These are phyloP conservation scores for Stomorhina lunata DNA, from an alignment of 2,888 invertebrate genomes.

Conservation along the genomic window DNA sequence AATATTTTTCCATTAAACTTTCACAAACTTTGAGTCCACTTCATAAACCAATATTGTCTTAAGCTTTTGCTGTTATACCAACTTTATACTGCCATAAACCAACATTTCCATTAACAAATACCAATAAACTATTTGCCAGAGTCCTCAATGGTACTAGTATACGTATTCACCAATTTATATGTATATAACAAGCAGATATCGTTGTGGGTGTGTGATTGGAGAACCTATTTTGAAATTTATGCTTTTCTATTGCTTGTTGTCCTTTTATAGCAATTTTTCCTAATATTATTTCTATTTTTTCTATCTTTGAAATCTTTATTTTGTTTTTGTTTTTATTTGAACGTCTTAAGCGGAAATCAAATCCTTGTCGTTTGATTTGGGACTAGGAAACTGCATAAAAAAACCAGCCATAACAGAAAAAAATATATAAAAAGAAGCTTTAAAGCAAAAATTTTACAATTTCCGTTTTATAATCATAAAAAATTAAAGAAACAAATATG, in stretches of 20 bases:
- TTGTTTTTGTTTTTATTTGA: background rate
- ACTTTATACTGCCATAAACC: no score
- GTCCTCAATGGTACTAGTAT: no score
- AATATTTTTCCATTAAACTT: no score
- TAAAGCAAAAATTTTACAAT: conserved; percentile 29
- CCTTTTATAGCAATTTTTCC: conserved; percentile 8
- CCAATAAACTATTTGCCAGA: no score
- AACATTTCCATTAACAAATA: background rate
- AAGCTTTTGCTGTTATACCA: no score
- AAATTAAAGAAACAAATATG: no score
- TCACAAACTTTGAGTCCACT: no score
- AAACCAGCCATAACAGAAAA: background rate
- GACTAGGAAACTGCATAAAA: background rate
- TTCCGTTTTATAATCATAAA: conserved; percentile 4
- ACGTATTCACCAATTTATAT: no score
- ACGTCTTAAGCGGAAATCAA: conserved; percentile 36
- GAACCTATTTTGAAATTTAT: background rate
- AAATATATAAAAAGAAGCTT: background rate
- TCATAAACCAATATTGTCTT: background rate
- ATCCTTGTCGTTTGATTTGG: conserved; percentile 27
- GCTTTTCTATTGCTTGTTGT: background rate
- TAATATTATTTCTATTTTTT: background rate
- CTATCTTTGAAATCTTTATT: background rate
- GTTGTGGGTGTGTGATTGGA: background rate
- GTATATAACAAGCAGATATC: no score